Evolutionary conservation across 2,797 vertebrate genomes (phyloP).

Genomic region (Malurus splendens): DNA sequence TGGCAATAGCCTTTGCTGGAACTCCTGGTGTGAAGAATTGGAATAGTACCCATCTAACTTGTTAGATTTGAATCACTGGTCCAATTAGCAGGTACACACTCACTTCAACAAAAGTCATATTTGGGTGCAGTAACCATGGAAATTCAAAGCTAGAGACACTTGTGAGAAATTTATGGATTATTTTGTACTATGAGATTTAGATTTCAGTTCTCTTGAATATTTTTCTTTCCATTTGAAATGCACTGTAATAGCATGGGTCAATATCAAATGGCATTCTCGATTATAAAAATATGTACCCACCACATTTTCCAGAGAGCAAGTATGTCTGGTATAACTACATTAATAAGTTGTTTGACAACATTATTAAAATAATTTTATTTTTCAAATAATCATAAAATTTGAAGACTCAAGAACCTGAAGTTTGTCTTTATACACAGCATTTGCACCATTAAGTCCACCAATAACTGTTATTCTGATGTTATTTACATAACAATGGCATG

Average conservation of each 20-base stretch:
- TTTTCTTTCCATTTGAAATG: conserved; percentile 1
- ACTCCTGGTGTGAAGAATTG: not conserved
- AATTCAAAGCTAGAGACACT: conserved; percentile 2
- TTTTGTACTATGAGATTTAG: conserved; percentile 19
- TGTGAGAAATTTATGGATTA: not conserved
- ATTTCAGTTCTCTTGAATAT: not conserved
- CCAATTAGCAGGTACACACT: not conserved
- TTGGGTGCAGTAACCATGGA: conserved; percentile 18
- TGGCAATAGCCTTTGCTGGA: not conserved
- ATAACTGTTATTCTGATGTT: not conserved
- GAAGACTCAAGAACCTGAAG: not conserved
- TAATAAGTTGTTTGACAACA: not conserved
- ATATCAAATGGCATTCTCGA: not conserved
- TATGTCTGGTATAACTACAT: not conserved
- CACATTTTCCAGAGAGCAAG: not conserved
- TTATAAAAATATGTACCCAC: not conserved
- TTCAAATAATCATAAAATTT: not conserved
- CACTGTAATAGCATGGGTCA: not conserved
- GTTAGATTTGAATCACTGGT: not conserved
- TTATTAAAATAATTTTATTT: not conserved
- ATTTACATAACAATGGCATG: accelerated
- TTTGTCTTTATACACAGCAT: not conserved
- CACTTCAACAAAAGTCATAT: not conserved
- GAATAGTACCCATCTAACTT: not conserved
- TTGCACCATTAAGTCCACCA: not conserved